Evolutionary conservation across 2,888 invertebrate species (phyloP).

Genomic region (Plemyria rubiginata): DNA sequence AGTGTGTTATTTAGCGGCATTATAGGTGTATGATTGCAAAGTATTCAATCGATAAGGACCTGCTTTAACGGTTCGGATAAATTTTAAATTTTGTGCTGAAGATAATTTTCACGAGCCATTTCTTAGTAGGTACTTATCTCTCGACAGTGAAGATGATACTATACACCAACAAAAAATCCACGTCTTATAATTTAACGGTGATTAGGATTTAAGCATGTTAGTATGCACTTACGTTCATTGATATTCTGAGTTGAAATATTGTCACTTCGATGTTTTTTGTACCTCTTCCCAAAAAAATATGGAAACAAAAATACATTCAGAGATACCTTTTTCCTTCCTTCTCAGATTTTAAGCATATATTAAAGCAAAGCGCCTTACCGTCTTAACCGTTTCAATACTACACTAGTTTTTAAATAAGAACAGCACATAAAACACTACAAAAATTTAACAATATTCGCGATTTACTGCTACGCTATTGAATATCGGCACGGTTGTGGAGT

Average conservation of each 20-base stretch:
- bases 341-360: not conserved
- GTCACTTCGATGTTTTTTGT: constrained; percentile 1
- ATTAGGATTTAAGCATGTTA: not conserved
- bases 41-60: constrained; percentile 41
- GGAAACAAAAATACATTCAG: not conserved
- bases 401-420: not conserved
- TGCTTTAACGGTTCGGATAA: constrained; percentile 31
- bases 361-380: not conserved
- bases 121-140: constrained; percentile 5
- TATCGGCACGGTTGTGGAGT: constrained; percentile 6
- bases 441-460: not conserved
- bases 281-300: not conserved
- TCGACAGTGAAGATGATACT: constrained; percentile 19
- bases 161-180: constrained; percentile 10
- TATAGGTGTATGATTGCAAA: constrained; percentile 43
- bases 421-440: not conserved
- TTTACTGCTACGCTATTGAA: not conserved
- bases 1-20: constrained; percentile 43
- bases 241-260: constrained; percentile 1
- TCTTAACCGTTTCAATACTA: not conserved
- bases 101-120: constrained; percentile 21
- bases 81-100: constrained; percentile 25
- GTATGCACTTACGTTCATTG: not conserved
- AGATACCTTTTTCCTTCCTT: not conserved
- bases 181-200: not conserved